These are phyloP conservation scores for Heteronetta atricapilla DNA, from an alignment of 2,113 vertebrate genomes.

Conservation along the genomic window DNA sequence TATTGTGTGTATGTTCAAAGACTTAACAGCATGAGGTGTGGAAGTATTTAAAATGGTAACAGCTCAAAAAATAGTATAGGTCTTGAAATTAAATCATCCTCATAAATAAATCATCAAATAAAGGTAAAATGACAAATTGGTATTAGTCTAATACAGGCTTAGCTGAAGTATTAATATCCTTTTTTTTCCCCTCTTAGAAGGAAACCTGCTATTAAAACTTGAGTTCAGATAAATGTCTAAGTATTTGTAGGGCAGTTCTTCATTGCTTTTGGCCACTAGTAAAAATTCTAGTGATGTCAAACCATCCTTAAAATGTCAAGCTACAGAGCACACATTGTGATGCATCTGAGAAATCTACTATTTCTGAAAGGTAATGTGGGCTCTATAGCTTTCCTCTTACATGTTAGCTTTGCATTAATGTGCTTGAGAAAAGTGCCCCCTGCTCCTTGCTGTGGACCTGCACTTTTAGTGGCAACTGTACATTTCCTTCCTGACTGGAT, in stretches of 20 bases:
- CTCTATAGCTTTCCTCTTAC: neutral
- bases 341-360: neutral
- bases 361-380: neutral
- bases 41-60: slow-evolving; percentile 58
- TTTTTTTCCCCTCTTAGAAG: neutral
- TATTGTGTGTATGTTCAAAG: slow-evolving; percentile 63
- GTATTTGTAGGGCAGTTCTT: neutral
- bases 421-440: neutral
- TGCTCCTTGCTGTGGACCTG: neutral
- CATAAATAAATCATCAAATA: slow-evolving; percentile 71
- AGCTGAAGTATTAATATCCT: slow-evolving; percentile 26
- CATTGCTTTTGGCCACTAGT: neutral
- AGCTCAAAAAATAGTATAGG: slow-evolving; percentile 59
- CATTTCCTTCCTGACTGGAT: neutral
- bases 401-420: neutral
- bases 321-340: neutral
- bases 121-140: slow-evolving; percentile 62
- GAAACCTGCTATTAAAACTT: neutral
- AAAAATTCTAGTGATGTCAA: neutral
- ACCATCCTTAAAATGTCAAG: neutral
- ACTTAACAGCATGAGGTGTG: slow-evolving; percentile 57
- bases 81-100: slow-evolving; percentile 48
- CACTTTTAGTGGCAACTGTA: neutral
- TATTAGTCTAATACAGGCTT: slow-evolving; percentile 61
- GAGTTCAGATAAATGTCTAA: neutral